Percentiles rank a stretch among this genome's conserved stretches.
Conservation (phyloP, 1,140 invertebrate species). For the Procambarus clarkii region DNA sequence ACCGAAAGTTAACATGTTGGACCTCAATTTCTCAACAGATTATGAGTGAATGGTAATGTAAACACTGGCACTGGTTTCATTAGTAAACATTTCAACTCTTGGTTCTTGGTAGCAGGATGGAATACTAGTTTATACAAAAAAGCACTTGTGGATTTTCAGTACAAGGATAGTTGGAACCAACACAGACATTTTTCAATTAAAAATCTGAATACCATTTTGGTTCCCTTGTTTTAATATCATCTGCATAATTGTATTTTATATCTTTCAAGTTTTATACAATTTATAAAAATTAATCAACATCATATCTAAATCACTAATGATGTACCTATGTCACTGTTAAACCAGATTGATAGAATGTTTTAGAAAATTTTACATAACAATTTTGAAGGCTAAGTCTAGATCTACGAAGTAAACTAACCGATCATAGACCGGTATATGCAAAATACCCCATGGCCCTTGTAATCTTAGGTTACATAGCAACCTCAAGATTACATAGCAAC, state of each 20-base stretch:
- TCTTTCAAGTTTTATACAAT: neutral
- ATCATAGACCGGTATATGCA: neutral
- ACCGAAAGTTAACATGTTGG: constrained; percentile 6
- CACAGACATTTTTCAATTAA: neutral
- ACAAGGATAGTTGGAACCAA: constrained; percentile 33
- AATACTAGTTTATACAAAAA: constrained; percentile 51
- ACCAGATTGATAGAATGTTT: constrained; percentile 1
- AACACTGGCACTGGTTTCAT: constrained; percentile 13
- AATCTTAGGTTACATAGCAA: constrained; percentile 48
- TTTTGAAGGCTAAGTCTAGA: constrained; percentile 18
- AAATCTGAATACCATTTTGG: neutral
- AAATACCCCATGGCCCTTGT: neutral
- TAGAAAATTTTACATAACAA: neutral
- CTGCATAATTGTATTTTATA: neutral
- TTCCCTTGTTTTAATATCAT: neutral
- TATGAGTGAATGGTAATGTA: constrained; percentile 6
- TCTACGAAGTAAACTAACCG: neutral
- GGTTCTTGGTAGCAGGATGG: constrained; percentile 50
- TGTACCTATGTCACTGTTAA: neutral
- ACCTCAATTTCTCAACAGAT: constrained; percentile 23
- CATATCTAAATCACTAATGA: neutral
- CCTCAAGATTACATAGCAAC: constrained; percentile 20
- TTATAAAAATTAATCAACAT: constrained; percentile 13
- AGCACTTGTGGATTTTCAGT: constrained; percentile 55
- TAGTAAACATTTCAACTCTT: constrained; percentile 31